Percentiles rank a stretch among this genome's conserved stretches.
These are phyloP conservation scores for Drosophila jambulina DNA, from an alignment of 1,140 invertebrate genomes.

Conservation along the genomic window DNA sequence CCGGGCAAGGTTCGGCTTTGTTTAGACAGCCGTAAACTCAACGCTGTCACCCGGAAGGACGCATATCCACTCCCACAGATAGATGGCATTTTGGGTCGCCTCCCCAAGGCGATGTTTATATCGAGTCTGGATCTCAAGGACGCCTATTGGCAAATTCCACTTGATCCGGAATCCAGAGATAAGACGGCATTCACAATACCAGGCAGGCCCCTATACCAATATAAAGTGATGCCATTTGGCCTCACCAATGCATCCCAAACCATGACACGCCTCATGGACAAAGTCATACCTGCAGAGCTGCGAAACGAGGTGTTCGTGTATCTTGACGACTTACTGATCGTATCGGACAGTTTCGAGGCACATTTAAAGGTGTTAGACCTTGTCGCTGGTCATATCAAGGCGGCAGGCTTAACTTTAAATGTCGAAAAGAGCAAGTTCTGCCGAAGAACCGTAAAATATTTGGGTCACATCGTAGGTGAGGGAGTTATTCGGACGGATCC, in stretches of 20 bases:
- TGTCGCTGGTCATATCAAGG: background rate
- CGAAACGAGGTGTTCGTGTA: background rate
- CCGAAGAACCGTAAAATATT: background rate
- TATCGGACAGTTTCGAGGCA: background rate
- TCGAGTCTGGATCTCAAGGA: background rate
- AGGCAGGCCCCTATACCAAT: background rate
- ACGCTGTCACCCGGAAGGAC: too few species aligned
- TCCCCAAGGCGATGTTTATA: too few species aligned
- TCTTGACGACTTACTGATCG: slow-evolving; percentile 9
- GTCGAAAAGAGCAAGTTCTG: background rate
- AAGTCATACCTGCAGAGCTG: background rate
- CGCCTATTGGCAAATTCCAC: background rate
- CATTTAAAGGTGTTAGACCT: background rate
- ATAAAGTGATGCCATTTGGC: too few species aligned
- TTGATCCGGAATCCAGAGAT: background rate
- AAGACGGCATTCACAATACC: background rate
- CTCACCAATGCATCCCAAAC: too few species aligned
- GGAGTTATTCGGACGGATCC: background rate
- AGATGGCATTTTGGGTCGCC: too few species aligned
- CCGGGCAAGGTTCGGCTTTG: background rate
- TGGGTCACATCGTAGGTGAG: background rate
- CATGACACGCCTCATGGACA: too few species aligned
- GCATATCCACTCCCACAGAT: too few species aligned
- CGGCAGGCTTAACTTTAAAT: background rate
- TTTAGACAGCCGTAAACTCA: too few species aligned